A percentile compares a stretch with the other conserved stretches of the same genome.
These are phyloP conservation scores for Gari tellinella DNA, from an alignment of 2,888 invertebrate genomes.

Conservation along the genomic window DNA sequence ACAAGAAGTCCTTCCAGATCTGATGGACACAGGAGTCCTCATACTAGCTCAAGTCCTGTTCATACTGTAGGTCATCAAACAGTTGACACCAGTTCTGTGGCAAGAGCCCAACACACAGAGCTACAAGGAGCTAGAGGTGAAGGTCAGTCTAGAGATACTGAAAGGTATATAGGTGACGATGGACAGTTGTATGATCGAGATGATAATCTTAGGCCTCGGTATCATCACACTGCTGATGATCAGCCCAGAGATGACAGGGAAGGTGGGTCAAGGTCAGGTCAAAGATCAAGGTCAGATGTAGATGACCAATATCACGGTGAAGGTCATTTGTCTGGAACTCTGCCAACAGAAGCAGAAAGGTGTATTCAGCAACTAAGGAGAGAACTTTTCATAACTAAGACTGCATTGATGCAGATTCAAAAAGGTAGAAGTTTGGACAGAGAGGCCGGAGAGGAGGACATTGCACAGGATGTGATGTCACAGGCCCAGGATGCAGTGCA, in stretches of 20 bases:
- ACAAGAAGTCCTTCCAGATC: no score
- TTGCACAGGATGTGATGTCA: slow-evolving; percentile 22
- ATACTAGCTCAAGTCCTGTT: no score
- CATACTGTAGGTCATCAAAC: no score
- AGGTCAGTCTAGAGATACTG: neutral
- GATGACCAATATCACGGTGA: slow-evolving; percentile 13
- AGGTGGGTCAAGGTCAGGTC: no score
- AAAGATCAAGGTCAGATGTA: slow-evolving; percentile 17
- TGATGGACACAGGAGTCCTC: no score
- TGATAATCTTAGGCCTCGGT: slow-evolving; percentile 46
- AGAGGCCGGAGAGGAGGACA: slow-evolving; percentile 11
- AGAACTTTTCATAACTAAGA: slow-evolving; percentile 71
- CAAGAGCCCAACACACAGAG: no score
- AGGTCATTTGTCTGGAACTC: slow-evolving; percentile 22
- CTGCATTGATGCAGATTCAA: slow-evolving; percentile 67
- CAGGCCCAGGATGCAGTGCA: slow-evolving; percentile 7
- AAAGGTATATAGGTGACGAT: slow-evolving; percentile 28
- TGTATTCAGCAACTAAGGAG: slow-evolving; percentile 70
- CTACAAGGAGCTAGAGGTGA: neutral
- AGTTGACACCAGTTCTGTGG: no score
- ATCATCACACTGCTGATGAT: slow-evolving; percentile 18
- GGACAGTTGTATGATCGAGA: slow-evolving; percentile 40
- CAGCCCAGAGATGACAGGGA: neutral
- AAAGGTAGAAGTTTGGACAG: slow-evolving; percentile 45
- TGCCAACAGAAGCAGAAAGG: slow-evolving; percentile 66